These are phyloP conservation scores for Pteronura brasiliensis DNA, from an alignment of 2,113 vertebrate species.

Conservation along the genomic window DNA sequence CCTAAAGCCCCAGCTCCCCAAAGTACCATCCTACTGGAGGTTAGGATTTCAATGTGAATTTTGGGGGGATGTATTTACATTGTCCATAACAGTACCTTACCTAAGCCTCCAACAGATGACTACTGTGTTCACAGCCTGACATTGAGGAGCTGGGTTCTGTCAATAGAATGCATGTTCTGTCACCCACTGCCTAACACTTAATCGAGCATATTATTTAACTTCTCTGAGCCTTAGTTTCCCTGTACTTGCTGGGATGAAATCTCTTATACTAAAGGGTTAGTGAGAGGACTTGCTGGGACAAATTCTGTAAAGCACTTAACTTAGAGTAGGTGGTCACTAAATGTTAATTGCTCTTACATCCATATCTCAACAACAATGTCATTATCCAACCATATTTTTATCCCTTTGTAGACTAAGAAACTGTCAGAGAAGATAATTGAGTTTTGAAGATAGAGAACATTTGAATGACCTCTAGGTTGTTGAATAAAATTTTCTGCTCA, in stretches of 20 bases:
- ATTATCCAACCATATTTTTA: background rate
- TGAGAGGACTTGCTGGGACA: background rate
- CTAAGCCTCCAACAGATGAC: background rate
- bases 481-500: background rate
- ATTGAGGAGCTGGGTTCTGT: background rate
- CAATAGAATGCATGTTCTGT: background rate
- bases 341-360: constrained; percentile 23
- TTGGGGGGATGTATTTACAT: background rate
- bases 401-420: background rate
- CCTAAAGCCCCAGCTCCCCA: background rate
- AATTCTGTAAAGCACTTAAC: background rate
- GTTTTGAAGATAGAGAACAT: background rate
- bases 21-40: no score
- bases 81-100: no score
- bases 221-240: background rate
- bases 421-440: background rate
- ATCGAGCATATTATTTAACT: background rate
- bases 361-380: background rate
- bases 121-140: background rate
- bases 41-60: background rate
- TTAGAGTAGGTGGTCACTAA: background rate
- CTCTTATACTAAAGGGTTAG: background rate
- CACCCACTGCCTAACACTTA: background rate
- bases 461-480: background rate
- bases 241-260: background rate